A percentile compares a stretch with the other conserved stretches of the same genome.
Evolutionary conservation across 2,113 vertebrate genomes (phyloP).

Genomic region (Channa maculata): DNA sequence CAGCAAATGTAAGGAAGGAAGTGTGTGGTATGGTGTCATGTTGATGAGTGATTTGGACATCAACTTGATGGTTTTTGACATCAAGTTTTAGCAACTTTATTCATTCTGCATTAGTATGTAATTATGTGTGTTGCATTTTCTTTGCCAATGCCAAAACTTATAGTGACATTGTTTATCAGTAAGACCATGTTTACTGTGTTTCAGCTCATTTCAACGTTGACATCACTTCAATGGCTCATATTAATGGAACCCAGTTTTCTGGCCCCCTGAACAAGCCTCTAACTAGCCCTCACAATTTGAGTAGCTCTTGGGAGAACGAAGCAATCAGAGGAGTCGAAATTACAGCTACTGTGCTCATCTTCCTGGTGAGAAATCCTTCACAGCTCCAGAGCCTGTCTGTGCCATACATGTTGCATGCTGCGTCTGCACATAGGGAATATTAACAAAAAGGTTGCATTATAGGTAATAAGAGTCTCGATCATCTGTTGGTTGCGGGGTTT

Average conservation of each 20-base stretch:
- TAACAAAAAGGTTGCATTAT: not conserved
- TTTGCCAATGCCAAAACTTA: not conserved
- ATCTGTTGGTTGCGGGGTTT: no score
- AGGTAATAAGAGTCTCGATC: no score
- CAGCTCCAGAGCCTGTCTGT: not conserved
- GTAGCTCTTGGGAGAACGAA: conserved; percentile 2
- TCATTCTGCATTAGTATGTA: not conserved
- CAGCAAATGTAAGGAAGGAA: conserved; percentile 24
- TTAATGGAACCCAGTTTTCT: conserved; percentile 30
- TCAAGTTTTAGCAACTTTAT: conserved; percentile 14
- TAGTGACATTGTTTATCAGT: no score
- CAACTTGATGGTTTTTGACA: no score
- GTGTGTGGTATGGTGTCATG: conserved; percentile 13
- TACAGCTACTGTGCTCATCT: conserved; percentile 70
- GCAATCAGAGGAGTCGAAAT: conserved; percentile 67
- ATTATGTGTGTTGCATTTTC: conserved; percentile 1
- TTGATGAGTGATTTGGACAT: conserved; percentile 14
- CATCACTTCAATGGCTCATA: not conserved
- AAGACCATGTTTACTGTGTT: not conserved
- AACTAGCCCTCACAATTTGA: not conserved
- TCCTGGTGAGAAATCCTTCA: conserved; percentile 66
- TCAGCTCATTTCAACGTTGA: conserved; percentile 9
- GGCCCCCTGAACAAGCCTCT: not conserved
- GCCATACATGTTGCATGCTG: not conserved
- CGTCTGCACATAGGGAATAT: not conserved